These are phyloP conservation scores for Colistium nudipinnis DNA, from an alignment of 2,113 vertebrate species.

Conservation along the genomic window DNA sequence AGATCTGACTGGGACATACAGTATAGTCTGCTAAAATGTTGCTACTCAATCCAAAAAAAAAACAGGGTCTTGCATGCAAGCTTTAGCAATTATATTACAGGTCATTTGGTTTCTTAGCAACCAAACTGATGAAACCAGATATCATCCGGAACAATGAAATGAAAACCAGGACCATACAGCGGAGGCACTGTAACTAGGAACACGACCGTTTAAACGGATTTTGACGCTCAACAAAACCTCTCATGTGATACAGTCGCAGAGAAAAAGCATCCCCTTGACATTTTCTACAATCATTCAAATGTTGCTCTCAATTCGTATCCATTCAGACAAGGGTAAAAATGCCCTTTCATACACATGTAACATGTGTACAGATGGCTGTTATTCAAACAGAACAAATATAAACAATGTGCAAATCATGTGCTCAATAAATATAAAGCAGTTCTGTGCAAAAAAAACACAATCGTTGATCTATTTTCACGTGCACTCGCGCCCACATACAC, in stretches of 20 bases:
- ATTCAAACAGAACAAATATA: conserved; percentile 53
- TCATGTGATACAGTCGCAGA: conserved; percentile 37
- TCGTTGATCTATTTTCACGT: conserved; percentile 20
- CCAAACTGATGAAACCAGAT: conserved; percentile 73
- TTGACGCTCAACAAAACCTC: conserved; percentile 43
- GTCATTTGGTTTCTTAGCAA: conserved; percentile 76
- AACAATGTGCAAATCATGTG: conserved; percentile 74
- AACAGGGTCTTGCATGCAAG: conserved; percentile 66
- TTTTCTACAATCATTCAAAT: conserved; percentile 61
- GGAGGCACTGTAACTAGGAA: conserved; percentile 73
- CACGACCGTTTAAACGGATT: conserved; percentile 48
- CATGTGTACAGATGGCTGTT: conserved; percentile 59
- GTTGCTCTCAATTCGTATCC: conserved; percentile 29
- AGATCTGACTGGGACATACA: conserved; percentile 46
- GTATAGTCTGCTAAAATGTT: conserved; percentile 52
- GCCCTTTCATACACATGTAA: conserved; percentile 48
- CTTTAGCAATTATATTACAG: conserved; percentile 72
- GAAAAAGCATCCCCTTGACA: conserved; percentile 25
- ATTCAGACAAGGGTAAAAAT: conserved; percentile 51
- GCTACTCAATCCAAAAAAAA: conserved; percentile 64
- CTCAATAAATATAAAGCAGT: conserved; percentile 64
- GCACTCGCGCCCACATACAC: conserved; percentile 2
- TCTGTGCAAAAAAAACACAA: conserved; percentile 59
- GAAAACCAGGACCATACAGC: conserved; percentile 69
- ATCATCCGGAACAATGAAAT: conserved; percentile 70